Evolutionary conservation across 1,140 invertebrate species (phyloP).

Genomic region (Drosophila nebulosa): DNA sequence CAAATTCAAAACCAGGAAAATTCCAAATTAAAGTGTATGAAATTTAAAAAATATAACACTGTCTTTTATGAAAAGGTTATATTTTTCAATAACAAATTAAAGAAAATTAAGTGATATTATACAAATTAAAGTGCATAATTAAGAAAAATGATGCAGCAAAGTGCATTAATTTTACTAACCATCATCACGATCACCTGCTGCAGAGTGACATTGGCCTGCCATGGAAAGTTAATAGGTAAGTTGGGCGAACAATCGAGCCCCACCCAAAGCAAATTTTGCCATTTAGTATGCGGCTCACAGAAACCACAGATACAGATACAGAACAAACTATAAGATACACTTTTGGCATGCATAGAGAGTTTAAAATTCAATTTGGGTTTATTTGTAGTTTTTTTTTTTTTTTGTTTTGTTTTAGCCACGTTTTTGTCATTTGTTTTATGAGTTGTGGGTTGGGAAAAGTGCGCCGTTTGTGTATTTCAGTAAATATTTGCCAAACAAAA

Average conservation of each 20-base stretch:
- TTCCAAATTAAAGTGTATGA: slow-evolving; percentile 35
- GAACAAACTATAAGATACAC: slow-evolving; percentile 12
- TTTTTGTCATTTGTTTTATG: slow-evolving; percentile 60
- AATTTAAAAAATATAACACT: slow-evolving; percentile 45
- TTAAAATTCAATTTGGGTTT: slow-evolving; percentile 2
- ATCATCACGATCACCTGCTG: slow-evolving; percentile 57
- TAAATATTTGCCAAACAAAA: slow-evolving; percentile 50
- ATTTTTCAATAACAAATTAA: slow-evolving; percentile 35
- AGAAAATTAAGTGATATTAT: slow-evolving; percentile 15
- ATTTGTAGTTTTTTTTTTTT: slow-evolving; percentile 22
- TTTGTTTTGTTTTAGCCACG: slow-evolving; percentile 42
- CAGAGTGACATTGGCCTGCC: slow-evolving; percentile 65
- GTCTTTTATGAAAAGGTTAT: slow-evolving; percentile 64
- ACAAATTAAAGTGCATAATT: slow-evolving; percentile 15
- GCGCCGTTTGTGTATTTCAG: slow-evolving; percentile 32
- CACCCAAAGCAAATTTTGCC: not conserved
- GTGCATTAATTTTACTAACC: slow-evolving; percentile 51
- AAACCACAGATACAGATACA: slow-evolving; percentile 20
- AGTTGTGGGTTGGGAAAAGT: slow-evolving; percentile 54
- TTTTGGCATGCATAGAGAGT: slow-evolving; percentile 35
- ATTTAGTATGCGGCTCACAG: slow-evolving; percentile 45
- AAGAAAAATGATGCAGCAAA: slow-evolving; percentile 63
- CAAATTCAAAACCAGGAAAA: slow-evolving; percentile 33
- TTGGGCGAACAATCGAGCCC: slow-evolving; percentile 10
- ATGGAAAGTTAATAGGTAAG: slow-evolving; percentile 78